phyloP scores from a whole-genome alignment of 2,888 invertebrate species.

The Hypomecis atomaria region DNA sequence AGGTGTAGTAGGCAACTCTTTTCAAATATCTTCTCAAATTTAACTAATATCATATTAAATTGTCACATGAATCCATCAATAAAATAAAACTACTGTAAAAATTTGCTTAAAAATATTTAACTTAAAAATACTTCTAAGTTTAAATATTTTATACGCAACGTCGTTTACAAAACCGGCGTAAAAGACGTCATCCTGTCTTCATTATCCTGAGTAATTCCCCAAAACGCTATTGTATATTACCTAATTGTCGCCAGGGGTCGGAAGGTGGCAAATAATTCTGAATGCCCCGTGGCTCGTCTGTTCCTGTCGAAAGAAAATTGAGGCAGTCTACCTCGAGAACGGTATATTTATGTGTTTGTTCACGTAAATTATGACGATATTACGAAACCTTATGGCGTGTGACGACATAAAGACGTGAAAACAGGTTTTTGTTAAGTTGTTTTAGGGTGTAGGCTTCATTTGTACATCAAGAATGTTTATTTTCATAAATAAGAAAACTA shows the following conservation, averaged over 20 bases:
- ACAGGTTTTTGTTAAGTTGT: background rate
- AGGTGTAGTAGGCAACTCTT: no score
- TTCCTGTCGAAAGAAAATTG: constrained; percentile 46
- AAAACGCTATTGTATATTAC: constrained; percentile 42
- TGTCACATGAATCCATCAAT: no score
- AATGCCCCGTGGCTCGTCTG: constrained; percentile 44
- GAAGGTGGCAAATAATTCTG: constrained; percentile 52
- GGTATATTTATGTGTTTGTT: constrained; percentile 37
- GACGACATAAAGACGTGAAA: background rate
- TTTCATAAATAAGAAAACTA: no score
- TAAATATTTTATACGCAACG: no score
- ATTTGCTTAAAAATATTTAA: no score
- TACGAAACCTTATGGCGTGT: constrained; percentile 16
- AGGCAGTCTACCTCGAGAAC: constrained; percentile 33
- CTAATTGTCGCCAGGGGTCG: constrained; percentile 52
- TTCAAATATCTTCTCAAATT: no score
- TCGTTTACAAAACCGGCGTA: background rate
- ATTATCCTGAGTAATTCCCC: constrained; percentile 43
- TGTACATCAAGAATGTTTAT: no score
- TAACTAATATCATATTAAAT: no score
- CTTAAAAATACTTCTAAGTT: no score
- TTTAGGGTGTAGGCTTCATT: no score
- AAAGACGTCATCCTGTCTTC: constrained; percentile 24
- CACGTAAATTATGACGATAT: constrained; percentile 31
- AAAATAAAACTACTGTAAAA: no score